Evolutionary conservation across 2,797 vertebrate species (phyloP).

Genomic region (Micromesistius poutassou): DNA sequence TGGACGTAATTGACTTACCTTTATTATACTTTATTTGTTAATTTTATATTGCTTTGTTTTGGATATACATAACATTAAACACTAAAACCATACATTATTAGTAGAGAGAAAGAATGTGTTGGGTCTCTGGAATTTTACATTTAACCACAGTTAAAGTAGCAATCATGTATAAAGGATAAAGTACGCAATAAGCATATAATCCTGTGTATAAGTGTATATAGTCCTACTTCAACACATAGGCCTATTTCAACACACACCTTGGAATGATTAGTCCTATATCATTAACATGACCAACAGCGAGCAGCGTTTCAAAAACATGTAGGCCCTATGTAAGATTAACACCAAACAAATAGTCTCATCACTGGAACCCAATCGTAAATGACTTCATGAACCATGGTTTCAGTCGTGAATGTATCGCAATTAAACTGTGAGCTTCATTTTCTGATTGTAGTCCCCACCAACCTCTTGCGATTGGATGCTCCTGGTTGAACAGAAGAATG

Average conservation of each 20-base stretch:
- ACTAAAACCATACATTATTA: neutral
- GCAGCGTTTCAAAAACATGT: neutral
- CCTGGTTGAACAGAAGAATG: constrained; percentile 73
- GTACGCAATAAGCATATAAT: neutral
- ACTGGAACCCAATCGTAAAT: constrained; percentile 28
- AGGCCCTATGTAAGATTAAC: constrained; percentile 17
- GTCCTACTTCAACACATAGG: too few species aligned
- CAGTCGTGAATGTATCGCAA: constrained; percentile 46
- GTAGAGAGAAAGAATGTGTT: neutral
- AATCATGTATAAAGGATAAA: neutral
- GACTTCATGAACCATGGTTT: constrained; percentile 41
- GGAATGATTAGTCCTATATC: neutral
- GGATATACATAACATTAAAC: neutral
- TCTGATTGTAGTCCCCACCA: constrained; percentile 70
- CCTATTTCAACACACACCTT: neutral
- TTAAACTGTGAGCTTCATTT: constrained; percentile 61
- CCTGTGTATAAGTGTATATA: neutral
- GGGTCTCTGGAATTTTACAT: neutral
- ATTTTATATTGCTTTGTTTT: neutral
- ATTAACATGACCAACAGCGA: neutral
- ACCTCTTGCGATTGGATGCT: constrained; percentile 72
- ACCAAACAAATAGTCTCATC: constrained; percentile 17
- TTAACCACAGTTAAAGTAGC: neutral
- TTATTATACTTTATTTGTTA: neutral
- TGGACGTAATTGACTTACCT: neutral